Evolutionary conservation across 37 sponge, comb jelly and placozoan genomes (phyloP).

Genomic region (Beroe ovata): DNA sequence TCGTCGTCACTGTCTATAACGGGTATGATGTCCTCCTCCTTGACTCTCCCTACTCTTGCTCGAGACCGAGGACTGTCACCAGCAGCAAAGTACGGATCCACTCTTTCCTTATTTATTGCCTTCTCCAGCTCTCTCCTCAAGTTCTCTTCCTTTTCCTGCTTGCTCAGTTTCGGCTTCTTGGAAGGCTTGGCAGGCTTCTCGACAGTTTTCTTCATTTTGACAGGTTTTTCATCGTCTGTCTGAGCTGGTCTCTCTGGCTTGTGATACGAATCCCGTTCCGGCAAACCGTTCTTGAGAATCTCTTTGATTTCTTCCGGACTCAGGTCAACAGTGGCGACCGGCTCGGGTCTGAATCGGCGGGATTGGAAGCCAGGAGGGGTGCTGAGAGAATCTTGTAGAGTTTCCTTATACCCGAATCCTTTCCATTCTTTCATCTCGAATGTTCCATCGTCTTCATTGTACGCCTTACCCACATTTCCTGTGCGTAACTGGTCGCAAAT

Average conservation of each 20-base stretch:
- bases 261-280: neutral
- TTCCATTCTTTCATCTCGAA: constrained; percentile 15
- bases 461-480: neutral
- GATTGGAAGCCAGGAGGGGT: neutral
- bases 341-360: neutral
- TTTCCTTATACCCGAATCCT: neutral
- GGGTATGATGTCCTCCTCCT: neutral
- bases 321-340: neutral
- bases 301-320: neutral
- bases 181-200: neutral
- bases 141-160: neutral
- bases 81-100: neutral
- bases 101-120: neutral
- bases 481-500: neutral
- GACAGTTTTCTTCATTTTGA: neutral
- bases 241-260: neutral
- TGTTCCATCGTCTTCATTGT: constrained; percentile 32
- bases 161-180: neutral
- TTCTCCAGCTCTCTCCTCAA: neutral
- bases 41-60: neutral
- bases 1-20: neutral
- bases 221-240: neutral
- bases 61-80: neutral
- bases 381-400: neutral
- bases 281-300: neutral